phyloP scores from a whole-genome alignment of 2,797 vertebrate species.

The Danio aesculapii region DNA sequence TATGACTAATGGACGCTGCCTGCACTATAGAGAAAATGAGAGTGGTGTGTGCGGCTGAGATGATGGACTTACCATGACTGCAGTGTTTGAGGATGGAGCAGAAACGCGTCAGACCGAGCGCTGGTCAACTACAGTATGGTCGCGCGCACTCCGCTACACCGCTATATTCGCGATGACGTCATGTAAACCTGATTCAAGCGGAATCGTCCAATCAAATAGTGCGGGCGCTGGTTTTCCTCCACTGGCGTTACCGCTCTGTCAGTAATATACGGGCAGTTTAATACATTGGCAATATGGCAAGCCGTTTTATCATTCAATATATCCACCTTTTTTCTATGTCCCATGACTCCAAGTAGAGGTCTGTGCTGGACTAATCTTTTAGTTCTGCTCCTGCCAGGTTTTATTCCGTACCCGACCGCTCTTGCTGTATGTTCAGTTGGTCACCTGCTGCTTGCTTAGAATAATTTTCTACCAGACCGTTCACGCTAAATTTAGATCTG shows the following conservation, averaged over 20 bases:
- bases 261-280: neutral
- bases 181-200: constrained; percentile 27
- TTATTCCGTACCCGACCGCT: too few species aligned
- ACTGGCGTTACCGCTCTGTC: neutral
- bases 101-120: neutral
- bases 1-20: neutral
- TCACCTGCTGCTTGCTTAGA: too few species aligned
- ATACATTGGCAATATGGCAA: neutral
- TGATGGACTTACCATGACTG: constrained; percentile 50
- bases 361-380: too few species aligned
- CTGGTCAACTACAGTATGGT: constrained; percentile 28
- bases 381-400: too few species aligned
- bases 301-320: too few species aligned
- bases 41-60: neutral
- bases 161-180: constrained; percentile 56
- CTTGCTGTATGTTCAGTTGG: too few species aligned
- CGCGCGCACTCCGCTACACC: constrained; percentile 9
- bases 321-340: too few species aligned
- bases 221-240: constrained; percentile 34
- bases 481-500: too few species aligned
- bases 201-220: constrained; percentile 52
- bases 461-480: too few species aligned
- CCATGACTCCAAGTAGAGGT: too few species aligned
- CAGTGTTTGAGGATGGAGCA: constrained; percentile 14
- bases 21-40: neutral